Conservation (phyloP, 2,888 invertebrate species). For the Anthoptus insignis region DNA sequence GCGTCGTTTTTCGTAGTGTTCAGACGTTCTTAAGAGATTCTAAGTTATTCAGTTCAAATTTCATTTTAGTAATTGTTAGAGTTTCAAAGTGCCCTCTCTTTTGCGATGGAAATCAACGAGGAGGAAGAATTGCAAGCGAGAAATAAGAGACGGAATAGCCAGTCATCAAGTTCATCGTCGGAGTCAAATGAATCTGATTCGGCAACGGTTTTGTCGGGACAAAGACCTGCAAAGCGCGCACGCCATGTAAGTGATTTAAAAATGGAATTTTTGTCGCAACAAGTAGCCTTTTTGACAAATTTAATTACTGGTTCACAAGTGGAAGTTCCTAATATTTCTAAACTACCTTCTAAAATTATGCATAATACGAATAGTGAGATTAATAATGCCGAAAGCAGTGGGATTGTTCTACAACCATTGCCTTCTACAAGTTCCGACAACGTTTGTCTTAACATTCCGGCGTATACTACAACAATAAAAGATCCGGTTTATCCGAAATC, state of each 20-base stretch:
- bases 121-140: neutral
- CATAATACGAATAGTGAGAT: no score
- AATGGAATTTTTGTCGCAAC: neutral
- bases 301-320: neutral
- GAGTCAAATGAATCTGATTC: neutral
- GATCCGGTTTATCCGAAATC: neutral
- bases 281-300: constrained; percentile 7
- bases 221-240: neutral
- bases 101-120: neutral
- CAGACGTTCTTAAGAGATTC: neutral
- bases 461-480: neutral
- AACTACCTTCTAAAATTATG: no score
- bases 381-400: no score
- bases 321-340: no score
- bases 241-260: neutral
- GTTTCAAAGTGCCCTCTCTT: neutral
- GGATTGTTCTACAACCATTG: no score
- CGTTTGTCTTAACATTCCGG: neutral
- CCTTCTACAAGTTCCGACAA: neutral
- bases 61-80: neutral
- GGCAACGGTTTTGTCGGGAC: no score
- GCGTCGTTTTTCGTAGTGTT: neutral
- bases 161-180: neutral
- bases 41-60: neutral
- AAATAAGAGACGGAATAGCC: neutral